These are phyloP conservation scores for Lomographa bimaculata DNA, from an alignment of 2,888 invertebrate species.

Conservation along the genomic window DNA sequence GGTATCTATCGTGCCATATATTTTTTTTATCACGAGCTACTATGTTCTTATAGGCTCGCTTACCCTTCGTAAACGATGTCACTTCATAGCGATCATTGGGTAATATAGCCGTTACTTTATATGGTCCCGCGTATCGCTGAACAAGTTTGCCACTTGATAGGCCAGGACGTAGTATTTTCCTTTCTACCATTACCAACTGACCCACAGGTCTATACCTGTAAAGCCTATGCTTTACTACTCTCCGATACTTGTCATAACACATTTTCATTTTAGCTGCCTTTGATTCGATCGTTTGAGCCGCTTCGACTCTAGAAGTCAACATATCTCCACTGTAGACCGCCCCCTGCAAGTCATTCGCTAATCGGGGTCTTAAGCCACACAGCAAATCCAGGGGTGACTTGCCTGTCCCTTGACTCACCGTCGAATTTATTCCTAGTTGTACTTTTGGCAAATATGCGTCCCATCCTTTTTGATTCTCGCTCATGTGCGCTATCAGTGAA, in stretches of 20 bases:
- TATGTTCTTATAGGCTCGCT: constrained; percentile 15
- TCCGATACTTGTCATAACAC: constrained; percentile 13
- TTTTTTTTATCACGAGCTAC: constrained; percentile 24
- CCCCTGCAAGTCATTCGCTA: constrained; percentile 4
- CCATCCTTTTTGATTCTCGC: too few relatives aligned
- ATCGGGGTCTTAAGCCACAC: too few relatives aligned
- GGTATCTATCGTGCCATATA: not conserved
- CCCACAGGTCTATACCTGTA: too few relatives aligned
- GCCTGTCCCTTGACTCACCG: too few relatives aligned
- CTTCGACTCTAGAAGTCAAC: constrained; percentile 1
- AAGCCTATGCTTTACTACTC: not conserved
- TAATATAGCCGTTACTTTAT: constrained; percentile 4
- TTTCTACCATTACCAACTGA: constrained; percentile 15
- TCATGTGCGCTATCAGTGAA: not conserved
- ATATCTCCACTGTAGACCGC: too few relatives aligned
- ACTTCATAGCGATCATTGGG: constrained; percentile 19
- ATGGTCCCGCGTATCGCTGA: constrained; percentile 8
- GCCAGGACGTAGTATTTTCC: constrained; percentile 14
- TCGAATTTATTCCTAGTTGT: too few relatives aligned
- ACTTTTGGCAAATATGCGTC: not conserved
- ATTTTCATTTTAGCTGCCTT: constrained; percentile 8
- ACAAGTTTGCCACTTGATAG: too few relatives aligned
- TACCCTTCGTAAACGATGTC: constrained; percentile 4
- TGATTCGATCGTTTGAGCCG: constrained; percentile 1
- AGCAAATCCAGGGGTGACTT: too few relatives aligned